Percentiles rank a stretch among this genome's conserved stretches.
phyloP scores from a whole-genome alignment of 2,113 vertebrate species.

The Hemichromis elongatus region DNA sequence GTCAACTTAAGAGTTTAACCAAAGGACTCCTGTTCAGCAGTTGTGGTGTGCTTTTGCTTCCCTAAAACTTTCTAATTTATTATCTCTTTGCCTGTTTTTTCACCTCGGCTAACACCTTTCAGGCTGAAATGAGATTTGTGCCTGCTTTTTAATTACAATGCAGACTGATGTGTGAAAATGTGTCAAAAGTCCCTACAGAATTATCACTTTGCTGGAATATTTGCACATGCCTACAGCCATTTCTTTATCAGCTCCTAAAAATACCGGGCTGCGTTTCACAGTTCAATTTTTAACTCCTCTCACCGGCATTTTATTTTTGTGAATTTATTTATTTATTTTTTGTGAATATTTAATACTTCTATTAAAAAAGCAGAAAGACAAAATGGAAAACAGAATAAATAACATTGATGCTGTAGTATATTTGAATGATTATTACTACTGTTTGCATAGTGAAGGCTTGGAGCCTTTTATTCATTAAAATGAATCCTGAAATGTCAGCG shows the following conservation, averaged over 20 bases:
- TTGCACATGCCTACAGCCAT: background rate
- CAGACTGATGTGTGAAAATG: constrained; percentile 17
- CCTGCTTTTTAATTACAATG: constrained; percentile 18
- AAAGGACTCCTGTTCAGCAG: background rate
- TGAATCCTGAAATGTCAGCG: background rate
- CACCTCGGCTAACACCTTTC: constrained; percentile 1
- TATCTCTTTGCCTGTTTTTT: background rate
- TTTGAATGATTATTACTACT: background rate
- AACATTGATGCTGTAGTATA: background rate
- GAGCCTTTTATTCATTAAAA: background rate
- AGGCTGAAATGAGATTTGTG: background rate
- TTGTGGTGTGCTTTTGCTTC: background rate
- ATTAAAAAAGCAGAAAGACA: rapidly evolving
- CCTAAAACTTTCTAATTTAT: background rate
- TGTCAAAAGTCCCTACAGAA: constrained; percentile 6
- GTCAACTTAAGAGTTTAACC: background rate
- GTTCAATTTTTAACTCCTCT: background rate
- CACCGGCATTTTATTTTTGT: background rate
- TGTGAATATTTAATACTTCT: background rate
- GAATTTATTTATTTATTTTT: background rate
- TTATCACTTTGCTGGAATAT: constrained; percentile 1
- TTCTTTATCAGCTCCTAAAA: background rate
- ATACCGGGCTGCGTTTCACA: background rate
- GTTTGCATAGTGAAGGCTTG: background rate
- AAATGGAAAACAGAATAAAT: background rate